These are phyloP conservation scores for Xylophagus ater DNA, from an alignment of 2,888 invertebrate genomes.

Conservation along the genomic window DNA sequence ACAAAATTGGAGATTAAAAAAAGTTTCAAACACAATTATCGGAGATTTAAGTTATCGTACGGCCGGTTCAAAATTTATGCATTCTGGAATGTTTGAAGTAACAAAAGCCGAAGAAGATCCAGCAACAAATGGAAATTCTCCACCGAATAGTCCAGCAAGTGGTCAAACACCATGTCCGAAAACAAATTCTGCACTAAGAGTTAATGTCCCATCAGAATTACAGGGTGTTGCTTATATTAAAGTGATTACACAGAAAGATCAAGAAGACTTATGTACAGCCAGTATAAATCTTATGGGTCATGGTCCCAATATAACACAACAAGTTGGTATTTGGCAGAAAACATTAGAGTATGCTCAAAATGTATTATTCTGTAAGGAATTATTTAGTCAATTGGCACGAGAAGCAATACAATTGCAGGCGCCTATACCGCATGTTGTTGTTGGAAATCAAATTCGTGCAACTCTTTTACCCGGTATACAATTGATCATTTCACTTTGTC, in stretches of 20 bases:
- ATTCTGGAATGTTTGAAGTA: conserved; percentile 91
- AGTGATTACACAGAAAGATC: conserved; percentile 89
- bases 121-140: conserved; percentile 42
- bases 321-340: conserved; percentile 76
- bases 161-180: conserved; percentile 45
- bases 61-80: conserved; percentile 87
- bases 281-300: conserved; percentile 68
- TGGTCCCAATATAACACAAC: conserved; percentile 57
- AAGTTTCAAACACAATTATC: conserved; percentile 87
- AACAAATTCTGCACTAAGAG: conserved; percentile 66
- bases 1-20: conserved; percentile 93
- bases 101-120: conserved; percentile 68
- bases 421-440: conserved; percentile 91
- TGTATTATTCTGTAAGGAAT: conserved; percentile 91
- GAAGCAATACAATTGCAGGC: conserved; percentile 91
- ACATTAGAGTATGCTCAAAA: conserved; percentile 95
- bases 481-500: conserved; percentile 80
- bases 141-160: conserved; percentile 40
- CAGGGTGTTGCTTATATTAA: conserved; percentile 95
- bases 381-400: conserved; percentile 86
- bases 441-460: conserved; percentile 93
- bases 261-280: conserved; percentile 79
- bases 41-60: conserved; percentile 93
- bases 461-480: conserved; percentile 91
- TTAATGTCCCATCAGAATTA: conserved; percentile 85